These are phyloP conservation scores for Meloidogyne exigua DNA, from an alignment of 1,140 invertebrate species.

Conservation along the genomic window DNA sequence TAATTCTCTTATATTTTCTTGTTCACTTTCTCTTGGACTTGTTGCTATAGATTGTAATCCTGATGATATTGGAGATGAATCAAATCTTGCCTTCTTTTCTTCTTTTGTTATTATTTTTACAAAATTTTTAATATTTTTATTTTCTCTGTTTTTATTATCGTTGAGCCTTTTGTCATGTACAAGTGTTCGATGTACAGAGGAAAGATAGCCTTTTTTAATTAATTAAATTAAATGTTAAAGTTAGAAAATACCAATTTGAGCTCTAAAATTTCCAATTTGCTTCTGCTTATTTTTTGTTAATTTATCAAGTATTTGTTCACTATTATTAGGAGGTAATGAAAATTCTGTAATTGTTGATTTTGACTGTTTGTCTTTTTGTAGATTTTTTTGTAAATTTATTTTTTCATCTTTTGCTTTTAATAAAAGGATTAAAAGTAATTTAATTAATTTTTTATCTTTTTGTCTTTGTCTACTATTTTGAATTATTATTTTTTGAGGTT, in stretches of 20 bases:
- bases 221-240: too few relatives aligned
- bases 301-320: background rate
- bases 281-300: background rate
- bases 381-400: background rate
- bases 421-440: background rate
- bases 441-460: background rate
- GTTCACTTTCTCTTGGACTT: background rate
- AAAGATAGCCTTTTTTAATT: background rate
- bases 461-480: background rate
- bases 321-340: background rate
- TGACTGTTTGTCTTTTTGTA: background rate
- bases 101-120: background rate
- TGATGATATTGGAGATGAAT: background rate
- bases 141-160: background rate
- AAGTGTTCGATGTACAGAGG: background rate
- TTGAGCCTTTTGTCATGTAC: background rate
- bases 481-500: background rate
- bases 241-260: background rate
- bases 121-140: background rate
- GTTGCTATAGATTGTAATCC: background rate
- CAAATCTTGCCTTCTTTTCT: background rate
- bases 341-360: conserved; percentile 1
- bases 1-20: background rate
- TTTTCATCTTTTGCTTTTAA: background rate
- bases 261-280: background rate